phyloP scores from a whole-genome alignment of 2,888 invertebrate species.

The Anticlea derivata region DNA sequence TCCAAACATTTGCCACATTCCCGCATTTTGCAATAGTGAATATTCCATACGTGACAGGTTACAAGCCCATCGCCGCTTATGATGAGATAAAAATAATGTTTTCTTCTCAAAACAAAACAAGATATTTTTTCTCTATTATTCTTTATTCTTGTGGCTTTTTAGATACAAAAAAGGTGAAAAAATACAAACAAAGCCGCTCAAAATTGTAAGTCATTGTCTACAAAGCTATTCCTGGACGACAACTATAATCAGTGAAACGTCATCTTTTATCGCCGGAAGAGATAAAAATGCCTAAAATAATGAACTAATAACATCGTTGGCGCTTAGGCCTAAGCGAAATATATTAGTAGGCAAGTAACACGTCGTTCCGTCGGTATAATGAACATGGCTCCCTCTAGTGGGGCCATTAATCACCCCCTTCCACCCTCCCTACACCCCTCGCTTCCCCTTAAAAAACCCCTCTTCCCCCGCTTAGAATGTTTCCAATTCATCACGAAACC shows the following conservation, averaged over 20 bases:
- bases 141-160: no score
- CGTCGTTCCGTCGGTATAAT: constrained; percentile 80
- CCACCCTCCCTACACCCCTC: constrained; percentile 57
- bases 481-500: constrained; percentile 83
- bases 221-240: constrained; percentile 49
- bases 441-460: constrained; percentile 71
- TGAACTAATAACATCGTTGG: constrained; percentile 71
- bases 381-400: constrained; percentile 81
- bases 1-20: no score
- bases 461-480: constrained; percentile 73
- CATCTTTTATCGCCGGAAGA: constrained; percentile 73
- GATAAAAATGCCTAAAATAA: constrained; percentile 78
- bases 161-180: constrained; percentile 5
- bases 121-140: no score
- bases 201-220: constrained; percentile 42
- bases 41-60: no score
- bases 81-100: no score
- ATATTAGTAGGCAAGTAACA: constrained; percentile 80
- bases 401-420: constrained; percentile 76
- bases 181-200: constrained; percentile 14
- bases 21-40: no score
- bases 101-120: neutral
- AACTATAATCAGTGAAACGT: constrained; percentile 59
- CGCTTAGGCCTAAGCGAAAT: constrained; percentile 70
- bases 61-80: no score